A percentile compares a stretch with the other conserved stretches of the same genome.
These are phyloP conservation scores for Sebastes trivittatus DNA, from an alignment of 2,797 vertebrate genomes.

Conservation along the genomic window DNA sequence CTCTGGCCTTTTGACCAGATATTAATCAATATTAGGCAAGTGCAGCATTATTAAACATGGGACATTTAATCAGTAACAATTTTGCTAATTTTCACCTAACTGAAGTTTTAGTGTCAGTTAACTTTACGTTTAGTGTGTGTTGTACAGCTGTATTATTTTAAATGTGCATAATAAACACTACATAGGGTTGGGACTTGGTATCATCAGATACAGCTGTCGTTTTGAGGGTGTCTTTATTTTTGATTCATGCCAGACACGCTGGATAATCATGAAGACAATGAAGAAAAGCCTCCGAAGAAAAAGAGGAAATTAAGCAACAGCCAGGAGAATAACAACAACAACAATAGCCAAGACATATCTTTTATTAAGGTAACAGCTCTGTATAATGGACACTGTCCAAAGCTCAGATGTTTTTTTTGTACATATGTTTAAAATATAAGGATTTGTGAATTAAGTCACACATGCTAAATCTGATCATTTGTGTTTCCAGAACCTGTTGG, in stretches of 20 bases:
- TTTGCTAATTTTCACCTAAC: neutral
- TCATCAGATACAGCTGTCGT: neutral
- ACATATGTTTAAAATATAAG: neutral
- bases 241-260: slow-evolving; percentile 84
- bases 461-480: neutral
- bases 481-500: slow-evolving; percentile 87
- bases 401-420: neutral
- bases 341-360: slow-evolving; percentile 88
- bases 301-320: slow-evolving; percentile 90
- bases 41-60: neutral
- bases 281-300: slow-evolving; percentile 89
- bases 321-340: slow-evolving; percentile 89
- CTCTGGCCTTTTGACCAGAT: neutral
- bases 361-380: slow-evolving; percentile 77
- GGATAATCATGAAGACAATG: slow-evolving; percentile 91
- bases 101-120: neutral
- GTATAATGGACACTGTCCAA: neutral
- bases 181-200: neutral
- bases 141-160: neutral
- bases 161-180: neutral
- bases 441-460: neutral
- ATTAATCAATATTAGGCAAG: neutral
- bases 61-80: neutral
- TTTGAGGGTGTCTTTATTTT: slow-evolving; percentile 17
- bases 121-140: neutral